These are phyloP conservation scores for Petrocephalus microphthalmus DNA, from an alignment of 2,113 vertebrate genomes.

Conservation along the genomic window DNA sequence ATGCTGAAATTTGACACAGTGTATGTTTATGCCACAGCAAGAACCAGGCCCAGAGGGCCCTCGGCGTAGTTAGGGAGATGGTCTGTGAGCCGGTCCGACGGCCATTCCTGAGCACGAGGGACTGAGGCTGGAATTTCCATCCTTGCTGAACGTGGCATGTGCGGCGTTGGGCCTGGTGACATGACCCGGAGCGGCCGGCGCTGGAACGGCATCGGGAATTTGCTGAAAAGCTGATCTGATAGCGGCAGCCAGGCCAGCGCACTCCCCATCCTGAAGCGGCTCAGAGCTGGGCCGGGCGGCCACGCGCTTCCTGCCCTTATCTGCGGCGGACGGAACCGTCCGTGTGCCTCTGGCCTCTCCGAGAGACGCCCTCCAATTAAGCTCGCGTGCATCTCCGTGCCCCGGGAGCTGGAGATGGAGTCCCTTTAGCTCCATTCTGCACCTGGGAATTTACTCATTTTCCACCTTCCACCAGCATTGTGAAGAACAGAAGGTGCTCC, in stretches of 20 bases:
- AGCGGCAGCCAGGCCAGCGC: neutral
- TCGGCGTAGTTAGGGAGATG: neutral
- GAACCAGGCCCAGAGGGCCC: neutral
- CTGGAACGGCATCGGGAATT: neutral
- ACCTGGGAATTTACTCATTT: neutral
- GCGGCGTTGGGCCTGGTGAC: neutral
- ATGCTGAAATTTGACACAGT: neutral
- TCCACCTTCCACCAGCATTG: neutral
- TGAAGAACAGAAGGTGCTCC: neutral
- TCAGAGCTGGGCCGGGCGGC: neutral
- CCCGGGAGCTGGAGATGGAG: neutral
- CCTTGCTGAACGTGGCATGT: neutral
- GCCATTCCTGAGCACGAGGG: neutral
- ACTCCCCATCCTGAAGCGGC: neutral
- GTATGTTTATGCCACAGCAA: neutral
- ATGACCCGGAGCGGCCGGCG: neutral
- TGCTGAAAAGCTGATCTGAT: neutral
- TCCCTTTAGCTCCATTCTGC: neutral
- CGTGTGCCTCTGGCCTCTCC: neutral
- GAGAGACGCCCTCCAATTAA: neutral
- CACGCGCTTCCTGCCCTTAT: neutral
- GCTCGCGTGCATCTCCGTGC: neutral
- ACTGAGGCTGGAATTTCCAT: conserved; percentile 1
- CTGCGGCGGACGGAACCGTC: neutral
- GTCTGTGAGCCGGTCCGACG: neutral